Evolutionary conservation across 2,113 vertebrate genomes (phyloP), one percentile per base, ranked within the genome.

Genomic region (Porphyrio hochstetteri): DNA sequence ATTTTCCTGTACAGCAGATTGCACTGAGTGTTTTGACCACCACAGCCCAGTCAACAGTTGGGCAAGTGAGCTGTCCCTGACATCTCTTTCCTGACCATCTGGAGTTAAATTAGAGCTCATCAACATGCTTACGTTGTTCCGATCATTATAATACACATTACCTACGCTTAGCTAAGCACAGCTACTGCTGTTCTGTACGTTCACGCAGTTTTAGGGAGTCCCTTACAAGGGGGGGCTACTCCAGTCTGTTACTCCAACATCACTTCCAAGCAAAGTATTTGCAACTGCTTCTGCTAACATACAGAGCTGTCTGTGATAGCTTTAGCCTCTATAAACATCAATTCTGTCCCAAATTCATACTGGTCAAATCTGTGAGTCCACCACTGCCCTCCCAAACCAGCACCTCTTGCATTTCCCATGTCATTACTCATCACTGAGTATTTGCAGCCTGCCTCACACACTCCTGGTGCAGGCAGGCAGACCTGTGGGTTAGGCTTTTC

Each of bases 101-200:
- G 94, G 93, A 96, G 76, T 95, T 90, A 91, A 96, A 91, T 63
- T 21, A 79, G 90, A 94, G 67, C 87, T 92, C 87, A 90, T 90
- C 59, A 70, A 59, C 71, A 82, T 33, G 65, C 78, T 76, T 44
- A 65, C 0, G 0, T 68, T 74, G 65, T 76, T 67, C 74, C 63
- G 36, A 74, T 82, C 63, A 72, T 67, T 88, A 72, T 40, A 69
- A 96, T 67, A 68, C 63, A 74, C 33, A 71, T 80, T 88, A 67
- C 71, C 82, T 63, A 77, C 1, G 20, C 86, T 76, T 35, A 78
- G 59, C 71, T 94, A 94, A 91, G 91, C 78, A 72, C 40, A n/a
- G 86, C 80, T 88, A 86, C 50, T 3, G 5, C 91, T 61, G 74
- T 28, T 69, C 79, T 68, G 40, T 56, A 42, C 38, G 10, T 40